Conservation (phyloP, 2,888 invertebrate species). For the Hofmannophila pseudospretella region DNA sequence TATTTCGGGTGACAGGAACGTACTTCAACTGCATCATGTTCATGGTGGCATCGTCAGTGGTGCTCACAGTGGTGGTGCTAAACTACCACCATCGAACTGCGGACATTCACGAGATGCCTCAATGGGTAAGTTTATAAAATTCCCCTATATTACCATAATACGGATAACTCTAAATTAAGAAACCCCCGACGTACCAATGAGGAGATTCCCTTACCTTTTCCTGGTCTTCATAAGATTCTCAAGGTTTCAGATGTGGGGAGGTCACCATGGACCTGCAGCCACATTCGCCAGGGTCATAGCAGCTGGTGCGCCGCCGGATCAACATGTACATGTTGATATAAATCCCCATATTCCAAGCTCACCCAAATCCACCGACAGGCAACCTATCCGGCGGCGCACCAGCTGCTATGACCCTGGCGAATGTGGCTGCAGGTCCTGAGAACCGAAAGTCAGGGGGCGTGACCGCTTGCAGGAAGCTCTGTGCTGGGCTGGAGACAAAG, state of each 20-base stretch:
- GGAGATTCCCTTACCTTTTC: too few species aligned
- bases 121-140: constrained; percentile 88
- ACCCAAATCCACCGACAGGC: constrained; percentile 54
- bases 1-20: constrained; percentile 83
- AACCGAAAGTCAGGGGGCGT: constrained; percentile 19
- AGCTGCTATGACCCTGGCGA: constrained; percentile 24
- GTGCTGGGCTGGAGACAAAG: constrained; percentile 18
- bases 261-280: constrained; percentile 20
- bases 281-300: constrained; percentile 25
- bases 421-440: constrained; percentile 19
- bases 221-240: too few species aligned
- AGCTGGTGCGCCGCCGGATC: constrained; percentile 27
- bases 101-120: constrained; percentile 97
- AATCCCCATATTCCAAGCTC: constrained; percentile 17
- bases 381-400: constrained; percentile 36
- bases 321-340: too few species aligned
- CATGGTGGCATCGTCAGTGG: constrained; percentile 99
- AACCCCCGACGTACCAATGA: too few species aligned
- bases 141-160: too few species aligned
- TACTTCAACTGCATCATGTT: constrained; percentile 99
- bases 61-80: constrained; percentile 96
- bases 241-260: too few species aligned
- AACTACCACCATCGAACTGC: constrained; percentile 98
- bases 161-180: too few species aligned
- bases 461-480: constrained; percentile 19